Evolutionary conservation across 2,113 vertebrate genomes (phyloP), one percentile per base, ranked within the genome.

Genomic region (Notothenia rossii): DNA sequence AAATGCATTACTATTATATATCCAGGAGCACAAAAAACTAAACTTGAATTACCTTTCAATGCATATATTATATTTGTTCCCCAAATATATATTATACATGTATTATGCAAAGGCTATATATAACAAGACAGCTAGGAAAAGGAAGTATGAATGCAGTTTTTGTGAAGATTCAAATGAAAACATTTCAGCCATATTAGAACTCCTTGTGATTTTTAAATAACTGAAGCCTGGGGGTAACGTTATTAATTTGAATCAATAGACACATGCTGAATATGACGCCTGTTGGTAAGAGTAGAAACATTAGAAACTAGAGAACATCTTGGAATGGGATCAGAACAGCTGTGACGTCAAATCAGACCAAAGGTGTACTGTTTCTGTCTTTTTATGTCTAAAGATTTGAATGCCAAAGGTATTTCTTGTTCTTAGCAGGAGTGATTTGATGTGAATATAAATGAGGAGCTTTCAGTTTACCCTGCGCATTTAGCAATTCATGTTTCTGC

Each of bases 401-500:
- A 40, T 40, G 36, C 36, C 36, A 40, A 40, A 40, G 36, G 36
- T 40, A 40, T 40, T 40, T 40, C 5, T 40, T 17, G n/a, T 40
- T 18, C 10, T 18, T 29, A 1, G 36, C 18, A 40, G 55, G 60
- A 20, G 25, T 0, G 15, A 43, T 20, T 64, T 72, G 20, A 48
- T 75, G 70, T 25, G 49, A 5, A 7, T 17, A 54, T 43, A 51
- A 60, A 55, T 56, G 29, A 45, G 9, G 51, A 22, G 45, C 62
- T 74, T 71, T 76, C 46, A 73, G 12, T 60, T 20, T 36, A 70
- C 40, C 53, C 55, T 70, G 55, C 74, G 36, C 72, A 68, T 85
- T 82, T 36, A 79, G 63, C 63, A 61, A 5, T 81, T 79, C 45
- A 13, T 77, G 60, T 78, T 84, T 85, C 43, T 2, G 49, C 64